These are phyloP conservation scores for Microcaecilia unicolor DNA, from an alignment of 2,797 vertebrate genomes.

Conservation along the genomic window DNA sequence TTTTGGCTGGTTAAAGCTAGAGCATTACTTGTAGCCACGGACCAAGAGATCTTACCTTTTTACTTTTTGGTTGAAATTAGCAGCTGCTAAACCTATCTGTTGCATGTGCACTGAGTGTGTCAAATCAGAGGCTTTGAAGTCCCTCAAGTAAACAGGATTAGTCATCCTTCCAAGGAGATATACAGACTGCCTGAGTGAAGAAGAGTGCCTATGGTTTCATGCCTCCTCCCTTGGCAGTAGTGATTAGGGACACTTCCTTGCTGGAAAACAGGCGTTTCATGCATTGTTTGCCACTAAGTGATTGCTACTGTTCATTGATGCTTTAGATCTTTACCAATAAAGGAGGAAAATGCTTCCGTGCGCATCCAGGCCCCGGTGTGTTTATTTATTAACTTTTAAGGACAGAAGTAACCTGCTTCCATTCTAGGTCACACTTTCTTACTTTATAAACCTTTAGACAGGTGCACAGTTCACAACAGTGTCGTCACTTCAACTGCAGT, in stretches of 20 bases:
- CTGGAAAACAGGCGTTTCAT: constrained; percentile 8
- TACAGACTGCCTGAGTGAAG: constrained; percentile 23
- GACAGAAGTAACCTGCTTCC: too few relatives aligned
- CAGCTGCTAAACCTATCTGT: constrained; percentile 16
- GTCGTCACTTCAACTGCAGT: too few relatives aligned
- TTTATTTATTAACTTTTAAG: too few relatives aligned
- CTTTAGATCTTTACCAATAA: neutral
- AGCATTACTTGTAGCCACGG: neutral
- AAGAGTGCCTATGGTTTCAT: constrained; percentile 23
- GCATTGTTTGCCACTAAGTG: constrained; percentile 13
- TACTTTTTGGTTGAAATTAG: constrained; percentile 9
- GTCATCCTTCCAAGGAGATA: constrained; percentile 13
- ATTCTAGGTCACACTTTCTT: too few relatives aligned
- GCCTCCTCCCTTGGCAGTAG: constrained; percentile 13
- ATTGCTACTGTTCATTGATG: constrained; percentile 13
- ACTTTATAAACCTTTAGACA: too few relatives aligned
- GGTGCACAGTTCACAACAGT: too few relatives aligned
- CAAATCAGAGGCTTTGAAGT: constrained; percentile 30
- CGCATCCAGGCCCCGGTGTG: constrained; percentile 1
- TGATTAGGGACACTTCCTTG: constrained; percentile 10
- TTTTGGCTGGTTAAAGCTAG: neutral
- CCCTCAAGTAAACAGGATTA: constrained; percentile 37
- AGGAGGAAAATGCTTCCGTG: constrained; percentile 5
- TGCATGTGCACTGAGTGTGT: neutral
- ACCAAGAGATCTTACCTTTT: constrained; percentile 1